A percentile compares a stretch with the other conserved stretches of the same genome.
Evolutionary conservation across 2,888 invertebrate species (phyloP).

Genomic region (Xestobium rufovillosum): DNA sequence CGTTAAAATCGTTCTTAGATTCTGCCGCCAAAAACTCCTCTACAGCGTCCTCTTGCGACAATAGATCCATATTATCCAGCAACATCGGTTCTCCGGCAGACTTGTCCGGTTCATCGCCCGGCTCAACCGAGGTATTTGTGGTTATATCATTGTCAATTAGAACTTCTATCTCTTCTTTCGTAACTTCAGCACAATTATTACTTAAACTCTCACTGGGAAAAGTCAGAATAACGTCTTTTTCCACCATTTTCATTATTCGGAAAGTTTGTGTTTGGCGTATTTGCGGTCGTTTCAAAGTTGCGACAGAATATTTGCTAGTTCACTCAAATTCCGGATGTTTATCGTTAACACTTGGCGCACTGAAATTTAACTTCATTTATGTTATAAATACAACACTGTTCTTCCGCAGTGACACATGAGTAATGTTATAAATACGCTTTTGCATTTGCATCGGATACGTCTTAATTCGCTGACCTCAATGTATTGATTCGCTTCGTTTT

Average conservation of each 20-base stretch:
- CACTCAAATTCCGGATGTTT: too few species aligned
- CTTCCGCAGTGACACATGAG: too few species aligned
- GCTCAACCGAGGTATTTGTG: constrained; percentile 10
- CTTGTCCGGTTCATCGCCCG: constrained; percentile 17
- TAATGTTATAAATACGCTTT: too few species aligned
- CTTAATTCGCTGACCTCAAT: too few species aligned
- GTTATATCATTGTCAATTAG: constrained; percentile 25
- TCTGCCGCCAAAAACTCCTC: constrained; percentile 37
- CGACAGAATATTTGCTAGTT: too few species aligned
- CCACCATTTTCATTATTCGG: constrained; percentile 31
- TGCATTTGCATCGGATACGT: too few species aligned
- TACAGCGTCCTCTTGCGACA: constrained; percentile 35
- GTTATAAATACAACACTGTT: too few species aligned
- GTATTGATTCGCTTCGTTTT: too few species aligned
- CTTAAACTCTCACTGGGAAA: constrained; percentile 30
- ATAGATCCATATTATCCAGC: constrained; percentile 24
- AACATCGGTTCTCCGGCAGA: constrained; percentile 22
- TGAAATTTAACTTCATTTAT: too few species aligned
- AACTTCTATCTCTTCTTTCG: constrained; percentile 18
- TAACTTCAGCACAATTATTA: constrained; percentile 29
- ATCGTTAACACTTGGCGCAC: too few species aligned
- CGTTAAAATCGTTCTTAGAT: constrained; percentile 28
- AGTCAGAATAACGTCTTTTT: constrained; percentile 26
- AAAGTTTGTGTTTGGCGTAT: too few species aligned
- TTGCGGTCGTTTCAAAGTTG: too few species aligned